phyloP scores from a whole-genome alignment of 2,888 invertebrate species.

The Cinara cedri region DNA sequence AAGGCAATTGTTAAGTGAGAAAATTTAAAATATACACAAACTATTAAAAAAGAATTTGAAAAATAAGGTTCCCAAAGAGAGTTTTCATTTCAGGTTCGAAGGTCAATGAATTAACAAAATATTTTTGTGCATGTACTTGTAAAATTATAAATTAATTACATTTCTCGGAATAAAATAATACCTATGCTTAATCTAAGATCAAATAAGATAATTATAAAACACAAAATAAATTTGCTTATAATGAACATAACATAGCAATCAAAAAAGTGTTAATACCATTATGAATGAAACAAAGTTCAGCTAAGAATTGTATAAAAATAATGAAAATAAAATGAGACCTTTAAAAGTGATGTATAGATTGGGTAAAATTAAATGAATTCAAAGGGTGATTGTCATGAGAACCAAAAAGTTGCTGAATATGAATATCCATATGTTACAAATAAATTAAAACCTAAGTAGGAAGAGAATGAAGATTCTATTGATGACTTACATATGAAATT shows the following conservation, averaged over 20 bases:
- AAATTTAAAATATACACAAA: background rate
- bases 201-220: conserved; percentile 37
- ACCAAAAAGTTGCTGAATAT: conserved; percentile 57
- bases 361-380: conserved; percentile 60
- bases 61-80: conserved; percentile 27
- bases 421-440: conserved; percentile 38
- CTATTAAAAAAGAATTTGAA: conserved; percentile 5
- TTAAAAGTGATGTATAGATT: conserved; percentile 60
- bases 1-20: background rate
- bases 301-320: conserved; percentile 44
- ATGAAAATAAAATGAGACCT: conserved; percentile 54
- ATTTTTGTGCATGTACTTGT: conserved; percentile 54
- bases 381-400: conserved; percentile 58
- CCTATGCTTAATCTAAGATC: conserved; percentile 34
- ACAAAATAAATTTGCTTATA: conserved; percentile 46
- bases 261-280: conserved; percentile 51
- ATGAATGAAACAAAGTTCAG: conserved; percentile 51
- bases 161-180: conserved; percentile 47
- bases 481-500: conserved; percentile 55
- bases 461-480: conserved; percentile 48
- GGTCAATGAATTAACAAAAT: conserved; percentile 56
- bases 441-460: conserved; percentile 37
- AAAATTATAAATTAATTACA: conserved; percentile 50
- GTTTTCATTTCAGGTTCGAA: conserved; percentile 51
- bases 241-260: conserved; percentile 54